Percentiles rank a stretch among this genome's conserved stretches.
Evolutionary conservation across 2,113 vertebrate genomes (phyloP).

Genomic region (Phalacrocorax pelagicus): DNA sequence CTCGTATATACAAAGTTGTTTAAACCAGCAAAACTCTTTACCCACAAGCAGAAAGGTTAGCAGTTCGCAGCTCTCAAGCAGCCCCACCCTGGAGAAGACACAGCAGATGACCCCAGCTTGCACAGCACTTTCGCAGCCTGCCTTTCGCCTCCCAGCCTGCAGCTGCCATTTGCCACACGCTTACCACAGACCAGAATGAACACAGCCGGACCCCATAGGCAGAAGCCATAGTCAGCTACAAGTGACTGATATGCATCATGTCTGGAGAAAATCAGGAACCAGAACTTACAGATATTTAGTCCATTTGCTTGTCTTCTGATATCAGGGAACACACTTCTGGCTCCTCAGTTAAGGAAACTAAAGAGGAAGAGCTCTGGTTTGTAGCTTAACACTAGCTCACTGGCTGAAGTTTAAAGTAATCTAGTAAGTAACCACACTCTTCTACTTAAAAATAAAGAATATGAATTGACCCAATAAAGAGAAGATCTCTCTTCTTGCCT

Average conservation of each 20-base stretch:
- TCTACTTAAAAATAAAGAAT: neutral
- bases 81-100: neutral
- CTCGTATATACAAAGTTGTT: accelerated
- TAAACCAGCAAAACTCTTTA: neutral
- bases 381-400: neutral
- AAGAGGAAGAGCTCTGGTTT: neutral
- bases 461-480: neutral
- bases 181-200: neutral
- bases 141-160: neutral
- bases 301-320: neutral
- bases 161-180: no score
- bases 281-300: neutral
- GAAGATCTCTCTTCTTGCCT: neutral
- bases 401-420: neutral
- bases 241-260: accelerated
- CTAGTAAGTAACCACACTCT: neutral
- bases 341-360: neutral
- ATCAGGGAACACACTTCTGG: neutral
- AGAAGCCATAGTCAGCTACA: neutral
- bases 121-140: neutral
- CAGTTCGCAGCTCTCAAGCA: neutral
- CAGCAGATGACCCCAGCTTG: neutral
- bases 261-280: neutral
- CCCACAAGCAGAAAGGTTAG: neutral
- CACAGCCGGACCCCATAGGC: accelerated